phyloP scores from a whole-genome alignment of 2,888 invertebrate species.

The Cataglyphis altisquamis region DNA sequence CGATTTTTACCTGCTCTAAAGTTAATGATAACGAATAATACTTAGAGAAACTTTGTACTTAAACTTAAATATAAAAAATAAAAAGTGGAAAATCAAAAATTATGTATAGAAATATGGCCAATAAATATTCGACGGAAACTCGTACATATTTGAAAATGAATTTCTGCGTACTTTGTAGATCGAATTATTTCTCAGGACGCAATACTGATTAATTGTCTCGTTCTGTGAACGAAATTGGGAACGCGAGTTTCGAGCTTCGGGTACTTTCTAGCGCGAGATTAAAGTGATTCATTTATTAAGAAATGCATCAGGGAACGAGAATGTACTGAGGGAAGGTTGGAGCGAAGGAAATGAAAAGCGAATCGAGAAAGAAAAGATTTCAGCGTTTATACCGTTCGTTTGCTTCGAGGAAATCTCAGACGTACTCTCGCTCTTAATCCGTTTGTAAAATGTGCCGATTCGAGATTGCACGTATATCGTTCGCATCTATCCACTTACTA shows the following conservation, averaged over 20 bases:
- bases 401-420: constrained; percentile 31
- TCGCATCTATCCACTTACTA: not conserved
- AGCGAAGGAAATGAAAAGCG: constrained; percentile 60
- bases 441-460: constrained; percentile 59
- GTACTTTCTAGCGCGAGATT: constrained; percentile 67
- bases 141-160: not conserved
- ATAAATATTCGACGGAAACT: not conserved
- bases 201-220: constrained; percentile 68
- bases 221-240: constrained; percentile 61
- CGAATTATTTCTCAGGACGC: constrained; percentile 61
- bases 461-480: constrained; percentile 29
- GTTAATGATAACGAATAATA: not conserved
- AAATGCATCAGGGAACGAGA: constrained; percentile 69
- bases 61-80: not conserved
- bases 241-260: constrained; percentile 58
- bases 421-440: constrained; percentile 54
- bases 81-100: not conserved
- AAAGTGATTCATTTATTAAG: constrained; percentile 77
- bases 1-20: not conserved
- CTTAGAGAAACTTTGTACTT: not conserved
- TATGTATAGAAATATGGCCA: not conserved
- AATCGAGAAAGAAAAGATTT: constrained; percentile 34
- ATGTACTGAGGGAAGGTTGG: constrained; percentile 46
- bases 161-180: constrained; percentile 34
- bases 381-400: constrained; percentile 20